phyloP scores from a whole-genome alignment of 2,113 vertebrate genomes.

The Aramus guarauna region DNA sequence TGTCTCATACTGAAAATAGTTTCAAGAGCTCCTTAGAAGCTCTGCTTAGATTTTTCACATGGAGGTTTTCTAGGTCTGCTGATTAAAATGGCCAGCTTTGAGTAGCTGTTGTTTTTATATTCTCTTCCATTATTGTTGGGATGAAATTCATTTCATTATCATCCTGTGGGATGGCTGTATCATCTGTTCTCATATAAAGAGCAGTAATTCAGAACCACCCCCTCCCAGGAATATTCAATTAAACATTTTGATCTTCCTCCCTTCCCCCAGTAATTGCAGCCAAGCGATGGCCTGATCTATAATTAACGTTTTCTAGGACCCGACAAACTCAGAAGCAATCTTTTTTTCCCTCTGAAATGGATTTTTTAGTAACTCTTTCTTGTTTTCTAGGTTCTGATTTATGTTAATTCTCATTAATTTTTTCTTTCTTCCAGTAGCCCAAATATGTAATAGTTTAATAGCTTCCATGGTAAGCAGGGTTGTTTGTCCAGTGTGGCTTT shows the following conservation, averaged over 20 bases:
- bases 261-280: background rate
- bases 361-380: background rate
- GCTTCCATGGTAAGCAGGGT: background rate
- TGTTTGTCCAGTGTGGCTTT: background rate
- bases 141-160: background rate
- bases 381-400: background rate
- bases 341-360: background rate
- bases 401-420: background rate
- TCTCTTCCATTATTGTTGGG: background rate
- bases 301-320: conserved; percentile 26
- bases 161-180: conserved; percentile 45
- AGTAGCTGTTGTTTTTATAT: conserved; percentile 11
- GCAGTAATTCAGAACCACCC: conserved; percentile 36
- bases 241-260: conserved; percentile 40
- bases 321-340: background rate
- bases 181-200: conserved; percentile 46
- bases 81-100: conserved; percentile 8
- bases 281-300: background rate
- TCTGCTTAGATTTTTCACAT: conserved; percentile 11
- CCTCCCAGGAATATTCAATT: conserved; percentile 40
- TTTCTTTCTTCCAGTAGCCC: background rate
- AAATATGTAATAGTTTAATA: background rate
- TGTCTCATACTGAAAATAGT: background rate
- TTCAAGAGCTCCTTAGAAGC: background rate
- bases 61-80: background rate